Evolutionary conservation across 2,113 vertebrate genomes (phyloP).

Genomic region (Nyctereutes procyonoides): DNA sequence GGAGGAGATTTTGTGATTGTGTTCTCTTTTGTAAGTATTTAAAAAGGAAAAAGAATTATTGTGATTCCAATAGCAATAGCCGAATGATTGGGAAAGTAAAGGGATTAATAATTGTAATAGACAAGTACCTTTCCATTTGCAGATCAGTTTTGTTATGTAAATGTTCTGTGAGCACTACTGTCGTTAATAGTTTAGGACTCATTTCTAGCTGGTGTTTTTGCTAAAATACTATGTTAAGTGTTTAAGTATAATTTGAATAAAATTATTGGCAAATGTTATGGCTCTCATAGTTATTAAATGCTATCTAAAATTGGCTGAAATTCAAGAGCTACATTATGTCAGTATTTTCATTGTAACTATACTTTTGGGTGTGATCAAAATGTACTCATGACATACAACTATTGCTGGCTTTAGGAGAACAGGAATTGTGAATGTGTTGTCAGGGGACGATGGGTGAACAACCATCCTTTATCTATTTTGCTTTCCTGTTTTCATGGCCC

Average conservation of each 20-base stretch:
- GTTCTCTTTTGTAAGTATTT: conserved; percentile 28
- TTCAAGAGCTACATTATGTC: neutral
- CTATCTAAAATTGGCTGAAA: neutral
- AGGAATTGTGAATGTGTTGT: neutral
- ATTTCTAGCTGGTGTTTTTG: conserved; percentile 16
- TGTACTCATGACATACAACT: neutral
- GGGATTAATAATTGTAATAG: neutral
- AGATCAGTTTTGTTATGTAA: neutral
- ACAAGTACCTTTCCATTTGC: neutral
- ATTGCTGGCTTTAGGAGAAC: neutral
- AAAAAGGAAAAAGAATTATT: neutral
- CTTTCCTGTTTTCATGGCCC: conserved; percentile 33
- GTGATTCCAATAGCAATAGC: neutral
- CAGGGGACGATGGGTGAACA: neutral
- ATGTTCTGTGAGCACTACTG: neutral
- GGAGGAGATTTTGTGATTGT: neutral
- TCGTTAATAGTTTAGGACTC: neutral
- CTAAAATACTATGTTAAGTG: neutral
- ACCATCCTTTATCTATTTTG: neutral
- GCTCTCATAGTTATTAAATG: neutral
- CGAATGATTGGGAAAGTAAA: neutral
- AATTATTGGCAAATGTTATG: neutral
- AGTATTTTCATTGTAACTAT: neutral
- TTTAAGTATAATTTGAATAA: conserved; percentile 1
- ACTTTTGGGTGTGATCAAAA: neutral